Evolutionary conservation across 1,140 invertebrate genomes (phyloP).

Genomic region (Galleria mellonella): DNA sequence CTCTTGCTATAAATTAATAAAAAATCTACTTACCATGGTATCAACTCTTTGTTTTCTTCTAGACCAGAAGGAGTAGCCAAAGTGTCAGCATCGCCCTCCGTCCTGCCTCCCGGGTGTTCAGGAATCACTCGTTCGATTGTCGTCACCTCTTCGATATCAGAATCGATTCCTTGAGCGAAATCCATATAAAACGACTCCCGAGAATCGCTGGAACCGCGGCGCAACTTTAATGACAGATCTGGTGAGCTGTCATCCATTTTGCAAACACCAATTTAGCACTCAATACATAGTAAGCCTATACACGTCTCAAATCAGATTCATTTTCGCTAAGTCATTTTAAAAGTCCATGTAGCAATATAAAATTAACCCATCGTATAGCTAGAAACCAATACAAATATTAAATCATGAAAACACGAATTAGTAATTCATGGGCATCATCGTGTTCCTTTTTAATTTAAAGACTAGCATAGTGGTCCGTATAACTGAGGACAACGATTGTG

Average conservation of each 20-base stretch:
- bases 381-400: too few species aligned
- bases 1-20: too few species aligned
- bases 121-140: conserved; percentile 73
- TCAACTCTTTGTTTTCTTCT: conserved; percentile 63
- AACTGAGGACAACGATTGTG: too few species aligned
- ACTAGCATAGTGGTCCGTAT: too few species aligned
- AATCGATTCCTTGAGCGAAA: conserved; percentile 90
- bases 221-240: conserved; percentile 86
- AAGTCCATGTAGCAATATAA: background rate
- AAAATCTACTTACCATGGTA: conserved; percentile 64
- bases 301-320: conserved; percentile 19
- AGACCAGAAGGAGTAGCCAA: conserved; percentile 71
- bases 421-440: conserved; percentile 13
- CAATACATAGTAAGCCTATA: conserved; percentile 17
- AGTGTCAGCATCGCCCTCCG: conserved; percentile 71
- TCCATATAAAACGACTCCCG: conserved; percentile 92
- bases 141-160: conserved; percentile 89
- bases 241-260: conserved; percentile 87
- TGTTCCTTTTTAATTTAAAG: too few species aligned
- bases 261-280: conserved; percentile 29
- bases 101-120: conserved; percentile 62
- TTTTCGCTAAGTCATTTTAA: conserved; percentile 26
- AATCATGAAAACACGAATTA: background rate
- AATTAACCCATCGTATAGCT: conserved; percentile 34
- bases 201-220: conserved; percentile 88